These are phyloP conservation scores for Ceriagrion tenellum DNA, from an alignment of 2,888 invertebrate genomes.

Conservation along the genomic window DNA sequence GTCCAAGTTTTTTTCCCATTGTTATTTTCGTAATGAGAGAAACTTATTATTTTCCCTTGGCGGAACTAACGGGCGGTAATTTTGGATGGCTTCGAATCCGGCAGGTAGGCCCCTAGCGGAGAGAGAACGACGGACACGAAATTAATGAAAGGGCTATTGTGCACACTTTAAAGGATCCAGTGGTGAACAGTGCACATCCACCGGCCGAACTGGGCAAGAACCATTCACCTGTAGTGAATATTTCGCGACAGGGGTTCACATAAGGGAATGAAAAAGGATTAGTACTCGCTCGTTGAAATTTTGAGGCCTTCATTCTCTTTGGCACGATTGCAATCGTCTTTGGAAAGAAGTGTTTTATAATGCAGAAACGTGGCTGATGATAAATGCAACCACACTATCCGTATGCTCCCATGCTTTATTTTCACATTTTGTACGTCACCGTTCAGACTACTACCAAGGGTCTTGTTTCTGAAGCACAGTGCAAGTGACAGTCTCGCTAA, in stretches of 20 bases:
- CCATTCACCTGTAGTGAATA: neutral
- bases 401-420: no score
- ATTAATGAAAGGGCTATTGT: neutral
- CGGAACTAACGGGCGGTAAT: slow-evolving; percentile 22
- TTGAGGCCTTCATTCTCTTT: neutral
- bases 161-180: neutral
- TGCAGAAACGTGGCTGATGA: no score
- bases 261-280: neutral
- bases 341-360: no score
- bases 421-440: no score
- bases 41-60: slow-evolving; percentile 3
- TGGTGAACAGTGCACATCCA: neutral
- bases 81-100: neutral
- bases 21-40: slow-evolving; percentile 32
- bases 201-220: neutral
- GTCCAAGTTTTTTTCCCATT: slow-evolving; percentile 1
- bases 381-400: no score
- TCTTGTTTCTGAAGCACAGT: no score
- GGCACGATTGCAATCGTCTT: neutral
- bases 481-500: no score
- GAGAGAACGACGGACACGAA: neutral
- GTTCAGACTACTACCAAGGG: no score
- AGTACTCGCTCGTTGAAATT: neutral
- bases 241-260: neutral
- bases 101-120: neutral